Evolutionary conservation across 2,113 vertebrate genomes (phyloP), one percentile per base, ranked within the genome.

Genomic region (Odontesthes bonariensis): DNA sequence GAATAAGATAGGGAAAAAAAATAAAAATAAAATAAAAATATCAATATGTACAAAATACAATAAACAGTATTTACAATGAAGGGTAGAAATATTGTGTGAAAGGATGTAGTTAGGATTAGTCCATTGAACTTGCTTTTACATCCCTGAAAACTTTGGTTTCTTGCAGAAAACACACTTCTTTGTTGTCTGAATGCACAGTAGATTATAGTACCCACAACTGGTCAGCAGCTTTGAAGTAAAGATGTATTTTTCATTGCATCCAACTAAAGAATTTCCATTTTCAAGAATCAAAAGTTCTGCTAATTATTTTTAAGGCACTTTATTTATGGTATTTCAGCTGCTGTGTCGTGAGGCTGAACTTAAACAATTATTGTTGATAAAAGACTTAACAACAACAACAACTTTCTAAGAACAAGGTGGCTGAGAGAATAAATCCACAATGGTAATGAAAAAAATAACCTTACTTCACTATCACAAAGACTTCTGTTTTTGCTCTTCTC

Each of bases 401-500:
- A 35, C 35, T 44, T 44, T 8, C 4, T 44, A 35, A n/a, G 0
- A 32, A 33, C 56, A 58, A 56, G 32, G 49, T 59, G 56, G 69
- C 14, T 55, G 1, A 52, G 46, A 55, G n/a, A 65, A 58, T 22
- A 63, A 20, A 55, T 32, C 5, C 8, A 8, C 8, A 60, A 13
- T 0, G 16, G 38, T 23, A 14, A 64, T 49, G 17, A 44, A 53
- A 44, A 66, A 59, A 35, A 67, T 67, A 65, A 78, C 52, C 27
- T 10, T 32, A 42, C 22, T 60, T 78, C 12, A 27, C 23, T 4
- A 7, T 69, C 67, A 51, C 44, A 10, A 20, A 16, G 46, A 52
- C 32, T 85, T 85, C 54, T 67, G 54, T 87, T 86, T 72, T 73
- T 54, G 75, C 74, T 77, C 17, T 19, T 60, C 7, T 11, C 5